These are phyloP conservation scores for Oryzias celebensis DNA, from an alignment of 2,113 vertebrate species.

Conservation along the genomic window DNA sequence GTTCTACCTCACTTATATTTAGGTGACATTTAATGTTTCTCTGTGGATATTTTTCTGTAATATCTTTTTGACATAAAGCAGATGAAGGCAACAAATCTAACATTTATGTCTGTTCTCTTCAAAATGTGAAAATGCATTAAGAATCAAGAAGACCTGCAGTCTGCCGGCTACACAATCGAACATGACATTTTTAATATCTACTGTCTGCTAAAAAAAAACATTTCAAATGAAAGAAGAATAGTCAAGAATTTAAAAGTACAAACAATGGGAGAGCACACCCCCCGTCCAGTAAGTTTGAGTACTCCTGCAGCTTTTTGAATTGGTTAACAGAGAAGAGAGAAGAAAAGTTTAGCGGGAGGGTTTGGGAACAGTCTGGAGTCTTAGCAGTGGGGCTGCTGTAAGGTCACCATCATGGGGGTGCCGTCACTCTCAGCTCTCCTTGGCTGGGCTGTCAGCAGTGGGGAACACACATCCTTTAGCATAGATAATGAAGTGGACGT, in stretches of 20 bases:
- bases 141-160: conserved; percentile 44
- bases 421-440: conserved; percentile 58
- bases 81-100: conserved; percentile 49
- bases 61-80: conserved; percentile 45
- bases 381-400: conserved; percentile 47
- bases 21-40: conserved; percentile 62
- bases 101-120: conserved; percentile 41
- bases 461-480: conserved; percentile 54
- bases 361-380: conserved; percentile 52
- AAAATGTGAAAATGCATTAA: conserved; percentile 46
- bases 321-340: conserved; percentile 28
- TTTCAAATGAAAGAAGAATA: conserved; percentile 49
- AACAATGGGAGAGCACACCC: conserved; percentile 7
- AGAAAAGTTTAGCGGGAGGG: conserved; percentile 43
- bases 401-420: conserved; percentile 58
- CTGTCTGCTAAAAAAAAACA: conserved; percentile 37
- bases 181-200: conserved; percentile 48
- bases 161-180: conserved; percentile 38
- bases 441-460: conserved; percentile 62
- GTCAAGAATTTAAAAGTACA: conserved; percentile 15
- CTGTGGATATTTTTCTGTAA: conserved; percentile 41
- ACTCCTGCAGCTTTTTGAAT: conserved; percentile 16
- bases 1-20: conserved; percentile 59
- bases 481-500: conserved; percentile 70
- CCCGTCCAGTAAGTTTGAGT: conserved; percentile 18